These are phyloP conservation scores for Mionectes macconnelli DNA, from an alignment of 2,113 vertebrate genomes.

Conservation along the genomic window DNA sequence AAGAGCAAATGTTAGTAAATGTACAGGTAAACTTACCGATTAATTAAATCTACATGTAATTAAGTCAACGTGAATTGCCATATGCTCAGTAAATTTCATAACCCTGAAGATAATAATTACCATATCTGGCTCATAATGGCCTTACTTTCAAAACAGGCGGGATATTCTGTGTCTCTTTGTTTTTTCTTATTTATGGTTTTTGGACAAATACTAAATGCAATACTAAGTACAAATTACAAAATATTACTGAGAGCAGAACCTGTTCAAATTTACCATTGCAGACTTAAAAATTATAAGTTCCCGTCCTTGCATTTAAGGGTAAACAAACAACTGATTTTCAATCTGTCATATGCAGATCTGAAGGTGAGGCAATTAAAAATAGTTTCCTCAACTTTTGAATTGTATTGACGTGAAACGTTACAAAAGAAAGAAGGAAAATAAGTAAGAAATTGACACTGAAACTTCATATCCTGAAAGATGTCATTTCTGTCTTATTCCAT, in stretches of 20 bases:
- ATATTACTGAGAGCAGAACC: background rate
- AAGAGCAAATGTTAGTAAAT: background rate
- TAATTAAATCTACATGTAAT: slow-evolving; percentile 36
- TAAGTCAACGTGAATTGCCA: slow-evolving; percentile 32
- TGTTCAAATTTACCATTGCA: background rate
- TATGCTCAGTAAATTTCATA: slow-evolving; percentile 13
- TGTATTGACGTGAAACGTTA: background rate
- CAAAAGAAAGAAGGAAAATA: background rate
- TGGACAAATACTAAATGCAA: background rate
- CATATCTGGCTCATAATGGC: background rate
- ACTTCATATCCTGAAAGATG: background rate
- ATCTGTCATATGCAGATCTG: background rate
- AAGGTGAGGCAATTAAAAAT: background rate
- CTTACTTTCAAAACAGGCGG: background rate
- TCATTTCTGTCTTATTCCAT: background rate
- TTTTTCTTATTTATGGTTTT: background rate
- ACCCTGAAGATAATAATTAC: slow-evolving; percentile 22
- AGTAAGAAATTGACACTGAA: background rate
- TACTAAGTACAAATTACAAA: background rate
- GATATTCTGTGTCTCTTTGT: background rate
- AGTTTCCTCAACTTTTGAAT: background rate
- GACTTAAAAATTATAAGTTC: background rate
- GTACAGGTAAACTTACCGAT: slow-evolving; percentile 2
- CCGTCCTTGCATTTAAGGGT: background rate
- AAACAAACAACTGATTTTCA: background rate